Percentiles rank a stretch among this genome's conserved stretches.
Evolutionary conservation across 2,888 invertebrate species (phyloP).

Genomic region (Orthosia gracilis): DNA sequence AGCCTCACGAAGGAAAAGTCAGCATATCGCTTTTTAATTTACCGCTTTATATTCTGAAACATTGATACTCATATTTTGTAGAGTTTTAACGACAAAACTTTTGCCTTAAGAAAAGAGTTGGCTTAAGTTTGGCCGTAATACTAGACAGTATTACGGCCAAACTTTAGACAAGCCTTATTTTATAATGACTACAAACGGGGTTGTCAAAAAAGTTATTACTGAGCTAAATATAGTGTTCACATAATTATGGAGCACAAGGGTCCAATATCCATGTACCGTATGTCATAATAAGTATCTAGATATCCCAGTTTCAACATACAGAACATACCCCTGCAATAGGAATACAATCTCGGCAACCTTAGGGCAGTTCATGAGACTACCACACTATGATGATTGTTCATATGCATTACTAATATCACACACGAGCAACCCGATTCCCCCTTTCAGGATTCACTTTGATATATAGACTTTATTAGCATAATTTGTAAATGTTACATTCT

Average conservation of each 20-base stretch:
- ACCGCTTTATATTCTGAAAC: conserved; percentile 21
- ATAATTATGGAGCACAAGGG: background rate
- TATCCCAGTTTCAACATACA: background rate
- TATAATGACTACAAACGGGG: background rate
- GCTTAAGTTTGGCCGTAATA: conserved; percentile 1
- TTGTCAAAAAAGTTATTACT: background rate
- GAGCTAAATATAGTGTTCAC: background rate
- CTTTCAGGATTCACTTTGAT: conserved; percentile 3
- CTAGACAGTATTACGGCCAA: background rate
- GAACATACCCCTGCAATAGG: background rate
- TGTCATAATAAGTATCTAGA: background rate
- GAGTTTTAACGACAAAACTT: conserved; percentile 29
- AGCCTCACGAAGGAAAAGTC: background rate
- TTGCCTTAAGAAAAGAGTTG: conserved; percentile 1
- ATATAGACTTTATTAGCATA: conserved; percentile 29
- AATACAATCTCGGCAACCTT: conserved; percentile 33
- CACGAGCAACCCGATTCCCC: background rate
- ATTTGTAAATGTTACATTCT: conserved; percentile 23
- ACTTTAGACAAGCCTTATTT: conserved; percentile 2
- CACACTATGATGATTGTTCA: conserved; percentile 19
- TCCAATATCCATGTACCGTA: background rate
- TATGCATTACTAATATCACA: conserved; percentile 34
- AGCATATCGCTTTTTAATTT: conserved; percentile 1
- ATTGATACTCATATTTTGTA: conserved; percentile 24
- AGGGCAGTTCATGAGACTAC: conserved; percentile 6